Conservation (phyloP, 2,797 vertebrate genomes). For the Poecile montanus region DNA sequence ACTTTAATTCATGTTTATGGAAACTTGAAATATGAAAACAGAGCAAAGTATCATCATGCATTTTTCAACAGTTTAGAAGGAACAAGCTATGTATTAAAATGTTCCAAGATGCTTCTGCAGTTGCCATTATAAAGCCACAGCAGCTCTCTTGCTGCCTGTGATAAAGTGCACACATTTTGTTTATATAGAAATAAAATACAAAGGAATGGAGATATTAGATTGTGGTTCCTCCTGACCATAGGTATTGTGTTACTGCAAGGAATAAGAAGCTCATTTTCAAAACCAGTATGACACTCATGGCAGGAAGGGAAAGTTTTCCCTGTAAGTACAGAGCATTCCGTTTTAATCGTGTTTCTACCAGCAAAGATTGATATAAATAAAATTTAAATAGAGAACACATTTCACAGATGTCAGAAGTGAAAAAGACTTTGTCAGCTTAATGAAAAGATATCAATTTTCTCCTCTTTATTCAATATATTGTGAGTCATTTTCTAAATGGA, state of each 20-base stretch:
- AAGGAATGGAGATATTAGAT: not conserved
- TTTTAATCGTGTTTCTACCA: constrained; percentile 71
- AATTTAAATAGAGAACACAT: constrained; percentile 81
- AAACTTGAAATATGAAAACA: constrained; percentile 17
- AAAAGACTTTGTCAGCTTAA: constrained; percentile 81
- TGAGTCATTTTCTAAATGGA: constrained; percentile 81
- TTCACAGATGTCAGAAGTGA: constrained; percentile 75
- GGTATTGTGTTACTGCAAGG: not conserved
- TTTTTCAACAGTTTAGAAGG: constrained; percentile 44
- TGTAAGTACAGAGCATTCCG: constrained; percentile 53
- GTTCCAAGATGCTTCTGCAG: not conserved
- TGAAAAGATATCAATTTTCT: constrained; percentile 82
- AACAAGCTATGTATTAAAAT: constrained; percentile 10
- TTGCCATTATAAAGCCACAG: not conserved
- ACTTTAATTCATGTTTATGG: constrained; percentile 38
- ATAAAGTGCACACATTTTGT: constrained; percentile 28
- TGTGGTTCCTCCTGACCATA: not conserved
- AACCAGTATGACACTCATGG: not conserved
- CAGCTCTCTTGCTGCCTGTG: not conserved
- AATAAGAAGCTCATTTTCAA: constrained; percentile 56
- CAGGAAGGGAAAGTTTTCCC: constrained; percentile 48
- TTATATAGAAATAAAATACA: constrained; percentile 12
- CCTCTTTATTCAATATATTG: constrained; percentile 78
- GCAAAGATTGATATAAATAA: constrained; percentile 80
- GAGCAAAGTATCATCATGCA: constrained; percentile 9